These are phyloP conservation scores for Cantharis rustica DNA, from an alignment of 2,888 invertebrate genomes.

Conservation along the genomic window DNA sequence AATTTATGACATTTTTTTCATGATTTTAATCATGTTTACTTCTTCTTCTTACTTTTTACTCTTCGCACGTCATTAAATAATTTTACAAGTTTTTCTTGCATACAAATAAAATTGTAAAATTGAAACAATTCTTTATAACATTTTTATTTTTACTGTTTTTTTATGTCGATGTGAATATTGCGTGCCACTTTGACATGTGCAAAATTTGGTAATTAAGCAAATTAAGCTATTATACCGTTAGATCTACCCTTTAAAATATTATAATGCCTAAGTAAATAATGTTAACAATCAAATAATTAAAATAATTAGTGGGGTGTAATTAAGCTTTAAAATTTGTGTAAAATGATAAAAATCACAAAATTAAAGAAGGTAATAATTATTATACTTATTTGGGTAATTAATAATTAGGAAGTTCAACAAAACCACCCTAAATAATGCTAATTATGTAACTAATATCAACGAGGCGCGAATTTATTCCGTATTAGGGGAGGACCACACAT, in stretches of 20 bases:
- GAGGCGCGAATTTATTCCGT: neutral
- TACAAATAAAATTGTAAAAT: neutral
- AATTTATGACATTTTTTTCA: too few species aligned
- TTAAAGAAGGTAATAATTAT: neutral
- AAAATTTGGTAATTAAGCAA: neutral
- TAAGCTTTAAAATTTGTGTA: neutral
- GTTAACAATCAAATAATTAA: neutral
- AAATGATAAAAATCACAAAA: neutral
- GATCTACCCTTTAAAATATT: neutral
- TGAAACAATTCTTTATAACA: neutral
- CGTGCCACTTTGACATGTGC: neutral
- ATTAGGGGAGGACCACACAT: neutral
- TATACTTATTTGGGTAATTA: neutral
- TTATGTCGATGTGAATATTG: neutral
- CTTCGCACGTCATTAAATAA: too few species aligned
- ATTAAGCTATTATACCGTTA: neutral
- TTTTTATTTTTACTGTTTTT: neutral
- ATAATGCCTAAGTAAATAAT: neutral
- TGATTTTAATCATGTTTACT: too few species aligned
- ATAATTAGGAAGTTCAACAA: neutral
- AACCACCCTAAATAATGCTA: neutral
- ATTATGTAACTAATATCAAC: neutral
- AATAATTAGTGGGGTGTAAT: neutral
- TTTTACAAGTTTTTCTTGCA: neutral
- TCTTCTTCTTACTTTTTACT: too few species aligned